phyloP scores from a whole-genome alignment of 2,113 vertebrate genomes.

The Pimephales promelas region DNA sequence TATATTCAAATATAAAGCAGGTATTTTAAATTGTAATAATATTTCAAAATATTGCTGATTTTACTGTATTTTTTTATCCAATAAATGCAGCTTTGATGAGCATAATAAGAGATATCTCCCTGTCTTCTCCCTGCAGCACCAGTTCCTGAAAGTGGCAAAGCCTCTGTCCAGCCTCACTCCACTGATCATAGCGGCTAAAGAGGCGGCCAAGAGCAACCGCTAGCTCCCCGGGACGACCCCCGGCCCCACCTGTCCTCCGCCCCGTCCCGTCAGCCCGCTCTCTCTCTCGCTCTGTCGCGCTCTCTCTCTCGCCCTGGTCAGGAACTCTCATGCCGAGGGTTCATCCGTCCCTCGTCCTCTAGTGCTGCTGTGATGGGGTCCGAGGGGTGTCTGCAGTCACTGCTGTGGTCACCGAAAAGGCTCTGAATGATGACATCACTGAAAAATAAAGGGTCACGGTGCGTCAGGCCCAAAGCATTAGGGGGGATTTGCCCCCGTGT shows the following conservation, averaged over 20 bases:
- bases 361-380: constrained; percentile 19
- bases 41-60: neutral
- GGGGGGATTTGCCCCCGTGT: constrained; percentile 15
- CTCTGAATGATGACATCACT: neutral
- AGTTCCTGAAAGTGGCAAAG: constrained; percentile 95
- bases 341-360: constrained; percentile 41
- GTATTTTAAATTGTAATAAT: neutral
- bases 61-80: neutral
- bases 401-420: neutral
- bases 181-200: constrained; percentile 94
- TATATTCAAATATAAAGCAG: neutral
- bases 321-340: constrained; percentile 43
- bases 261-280: constrained; percentile 4
- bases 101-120: neutral
- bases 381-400: constrained; percentile 4
- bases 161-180: constrained; percentile 95
- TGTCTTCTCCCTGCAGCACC: constrained; percentile 78
- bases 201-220: constrained; percentile 93
- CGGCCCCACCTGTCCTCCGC: constrained; percentile 38
- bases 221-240: constrained; percentile 59
- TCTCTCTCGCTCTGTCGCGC: neutral
- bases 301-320: constrained; percentile 9
- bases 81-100: neutral
- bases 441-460: neutral
- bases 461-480: constrained; percentile 32